These are phyloP conservation scores for Caenorhabditis briggsae DNA, from an alignment of 1,140 invertebrate species.

Conservation along the genomic window DNA sequence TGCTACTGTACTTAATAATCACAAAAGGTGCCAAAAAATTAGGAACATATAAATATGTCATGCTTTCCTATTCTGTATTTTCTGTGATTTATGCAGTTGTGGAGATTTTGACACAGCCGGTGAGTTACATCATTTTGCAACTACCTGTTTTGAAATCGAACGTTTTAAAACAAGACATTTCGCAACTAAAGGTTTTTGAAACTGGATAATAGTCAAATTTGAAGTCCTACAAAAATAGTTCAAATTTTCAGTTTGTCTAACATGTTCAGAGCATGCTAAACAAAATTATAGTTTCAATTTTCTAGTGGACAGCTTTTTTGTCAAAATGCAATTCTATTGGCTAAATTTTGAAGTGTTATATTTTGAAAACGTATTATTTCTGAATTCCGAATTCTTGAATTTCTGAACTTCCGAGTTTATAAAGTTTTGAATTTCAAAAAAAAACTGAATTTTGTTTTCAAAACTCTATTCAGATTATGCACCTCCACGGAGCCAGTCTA, in stretches of 20 bases:
- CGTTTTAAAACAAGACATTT: background rate
- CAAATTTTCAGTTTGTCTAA: too few relatives aligned
- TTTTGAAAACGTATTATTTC: background rate
- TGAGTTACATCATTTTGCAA: background rate
- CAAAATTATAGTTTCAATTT: too few relatives aligned
- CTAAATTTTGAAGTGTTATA: too few relatives aligned
- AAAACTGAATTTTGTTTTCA: background rate
- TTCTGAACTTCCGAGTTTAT: too few relatives aligned
- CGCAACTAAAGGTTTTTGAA: too few relatives aligned
- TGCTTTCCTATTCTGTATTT: background rate
- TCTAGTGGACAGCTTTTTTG: too few relatives aligned
- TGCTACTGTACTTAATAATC: background rate
- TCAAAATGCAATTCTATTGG: too few relatives aligned
- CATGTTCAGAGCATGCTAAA: too few relatives aligned
- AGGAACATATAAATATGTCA: conserved; percentile 4
- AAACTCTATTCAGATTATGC: background rate
- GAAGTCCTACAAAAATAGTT: too few relatives aligned
- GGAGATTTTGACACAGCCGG: conserved; percentile 24
- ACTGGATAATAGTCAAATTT: too few relatives aligned
- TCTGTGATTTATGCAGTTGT: background rate
- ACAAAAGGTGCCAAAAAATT: background rate
- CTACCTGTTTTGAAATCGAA: background rate
- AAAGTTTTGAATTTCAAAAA: too few relatives aligned
- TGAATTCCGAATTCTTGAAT: background rate
- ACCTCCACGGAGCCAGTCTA: background rate